phyloP scores from a whole-genome alignment of 64 coral and sea anemone species.

The Stichodactyla helianthus region DNA sequence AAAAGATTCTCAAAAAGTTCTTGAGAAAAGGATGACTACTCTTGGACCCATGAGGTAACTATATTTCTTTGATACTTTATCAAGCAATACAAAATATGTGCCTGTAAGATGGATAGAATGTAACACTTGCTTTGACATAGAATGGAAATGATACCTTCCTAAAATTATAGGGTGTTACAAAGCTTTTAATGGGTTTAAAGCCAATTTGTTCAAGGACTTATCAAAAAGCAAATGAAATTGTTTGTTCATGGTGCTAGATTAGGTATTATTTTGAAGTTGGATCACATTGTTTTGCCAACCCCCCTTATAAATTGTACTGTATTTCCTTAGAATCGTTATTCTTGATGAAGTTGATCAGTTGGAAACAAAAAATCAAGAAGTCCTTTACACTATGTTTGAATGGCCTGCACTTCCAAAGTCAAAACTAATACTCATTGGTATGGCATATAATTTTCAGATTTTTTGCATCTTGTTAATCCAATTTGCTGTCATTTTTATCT shows the following conservation, averaged over 20 bases:
- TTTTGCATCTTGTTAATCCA: too few relatives aligned
- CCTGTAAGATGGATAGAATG: too few relatives aligned
- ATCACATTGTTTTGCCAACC: too few relatives aligned
- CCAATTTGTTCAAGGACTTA: too few relatives aligned
- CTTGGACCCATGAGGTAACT: constrained; percentile 70
- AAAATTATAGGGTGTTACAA: too few relatives aligned
- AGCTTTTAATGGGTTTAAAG: too few relatives aligned
- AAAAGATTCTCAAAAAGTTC: constrained; percentile 70
- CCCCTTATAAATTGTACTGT: neutral
- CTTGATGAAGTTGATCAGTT: constrained; percentile 98
- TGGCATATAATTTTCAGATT: neutral
- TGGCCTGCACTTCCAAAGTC: constrained; percentile 87
- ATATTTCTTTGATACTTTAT: neutral
- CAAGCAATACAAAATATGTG: neutral
- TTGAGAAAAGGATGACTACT: constrained; percentile 74
- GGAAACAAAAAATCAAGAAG: constrained; percentile 90
- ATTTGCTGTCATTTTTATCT: neutral
- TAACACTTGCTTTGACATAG: too few relatives aligned
- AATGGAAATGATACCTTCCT: too few relatives aligned
- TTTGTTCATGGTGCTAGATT: too few relatives aligned
- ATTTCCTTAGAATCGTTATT: constrained; percentile 59
- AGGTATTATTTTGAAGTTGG: too few relatives aligned
- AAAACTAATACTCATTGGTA: constrained; percentile 91
- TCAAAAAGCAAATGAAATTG: too few relatives aligned
- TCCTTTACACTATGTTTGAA: constrained; percentile 98